Evolutionary conservation across 1,140 invertebrate species (phyloP).

Genomic region (Microplitis mediator): DNA sequence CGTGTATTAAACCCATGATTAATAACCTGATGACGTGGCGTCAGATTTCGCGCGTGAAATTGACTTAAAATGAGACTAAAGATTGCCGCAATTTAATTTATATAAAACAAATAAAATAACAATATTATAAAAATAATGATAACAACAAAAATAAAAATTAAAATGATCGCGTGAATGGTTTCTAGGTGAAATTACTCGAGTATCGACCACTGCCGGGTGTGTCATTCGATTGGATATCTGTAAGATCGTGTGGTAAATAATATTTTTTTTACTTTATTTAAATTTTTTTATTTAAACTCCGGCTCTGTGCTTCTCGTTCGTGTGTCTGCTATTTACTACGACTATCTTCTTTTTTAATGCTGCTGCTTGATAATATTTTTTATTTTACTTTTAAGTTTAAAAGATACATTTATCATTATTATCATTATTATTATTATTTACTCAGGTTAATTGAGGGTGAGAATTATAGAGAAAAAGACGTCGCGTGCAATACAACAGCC

Average conservation of each 20-base stretch:
- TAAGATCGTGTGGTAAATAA: conserved; percentile 26
- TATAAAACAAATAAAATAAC: background rate
- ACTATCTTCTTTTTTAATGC: no score
- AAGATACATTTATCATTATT: background rate
- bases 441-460: conserved; percentile 5
- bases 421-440: background rate
- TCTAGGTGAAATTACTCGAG: conserved; percentile 38
- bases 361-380: no score
- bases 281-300: background rate
- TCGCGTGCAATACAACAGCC: conserved; percentile 37
- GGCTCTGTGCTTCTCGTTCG: no score
- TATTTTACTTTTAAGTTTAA: background rate
- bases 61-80: background rate
- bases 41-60: conserved; percentile 6
- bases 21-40: background rate
- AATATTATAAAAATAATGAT: background rate
- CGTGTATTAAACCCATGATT: background rate
- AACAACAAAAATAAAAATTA: conserved; percentile 8
- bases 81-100: background rate
- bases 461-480: conserved; percentile 26
- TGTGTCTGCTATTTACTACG: no score
- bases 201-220: conserved; percentile 47
- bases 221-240: conserved; percentile 33
- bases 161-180: conserved; percentile 43
- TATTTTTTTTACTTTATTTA: conserved; percentile 6